Evolutionary conservation across 2,888 invertebrate genomes (phyloP).

Genomic region (Acleris emargana): DNA sequence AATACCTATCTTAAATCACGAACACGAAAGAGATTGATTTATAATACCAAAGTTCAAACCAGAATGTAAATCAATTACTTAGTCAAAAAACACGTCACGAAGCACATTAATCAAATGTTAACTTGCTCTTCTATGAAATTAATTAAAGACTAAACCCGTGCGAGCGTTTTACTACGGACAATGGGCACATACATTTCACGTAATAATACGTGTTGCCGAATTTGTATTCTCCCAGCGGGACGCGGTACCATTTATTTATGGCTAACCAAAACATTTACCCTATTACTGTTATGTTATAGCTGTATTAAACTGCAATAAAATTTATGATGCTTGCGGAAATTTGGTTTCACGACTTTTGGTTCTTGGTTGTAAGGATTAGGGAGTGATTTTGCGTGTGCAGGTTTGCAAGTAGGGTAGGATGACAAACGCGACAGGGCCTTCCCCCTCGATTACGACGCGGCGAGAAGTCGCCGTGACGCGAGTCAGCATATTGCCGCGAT

Average conservation of each 20-base stretch:
- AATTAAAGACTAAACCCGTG: constrained; percentile 24
- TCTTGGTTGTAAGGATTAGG: constrained; percentile 31
- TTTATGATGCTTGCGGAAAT: constrained; percentile 76
- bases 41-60: background rate
- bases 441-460: constrained; percentile 77
- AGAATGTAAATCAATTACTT: constrained; percentile 29
- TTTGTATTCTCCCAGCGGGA: constrained; percentile 70
- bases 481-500: constrained; percentile 77
- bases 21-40: constrained; percentile 3
- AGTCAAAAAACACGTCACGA: constrained; percentile 16
- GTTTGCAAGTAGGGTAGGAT: constrained; percentile 60
- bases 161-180: constrained; percentile 25
- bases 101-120: constrained; percentile 35
- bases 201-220: constrained; percentile 53
- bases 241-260: constrained; percentile 76
- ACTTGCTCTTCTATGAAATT: constrained; percentile 32
- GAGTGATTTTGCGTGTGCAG: constrained; percentile 44
- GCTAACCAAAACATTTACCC: constrained; percentile 83
- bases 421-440: constrained; percentile 70
- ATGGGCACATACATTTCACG: constrained; percentile 24
- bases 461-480: constrained; percentile 72
- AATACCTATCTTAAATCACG: too few relatives aligned
- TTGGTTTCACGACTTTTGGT: constrained; percentile 38
- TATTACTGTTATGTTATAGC: constrained; percentile 82
- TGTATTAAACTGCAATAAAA: constrained; percentile 82